These are phyloP conservation scores for Gryllus bimaculatus DNA, from an alignment of 1,140 invertebrate genomes.

Conservation along the genomic window DNA sequence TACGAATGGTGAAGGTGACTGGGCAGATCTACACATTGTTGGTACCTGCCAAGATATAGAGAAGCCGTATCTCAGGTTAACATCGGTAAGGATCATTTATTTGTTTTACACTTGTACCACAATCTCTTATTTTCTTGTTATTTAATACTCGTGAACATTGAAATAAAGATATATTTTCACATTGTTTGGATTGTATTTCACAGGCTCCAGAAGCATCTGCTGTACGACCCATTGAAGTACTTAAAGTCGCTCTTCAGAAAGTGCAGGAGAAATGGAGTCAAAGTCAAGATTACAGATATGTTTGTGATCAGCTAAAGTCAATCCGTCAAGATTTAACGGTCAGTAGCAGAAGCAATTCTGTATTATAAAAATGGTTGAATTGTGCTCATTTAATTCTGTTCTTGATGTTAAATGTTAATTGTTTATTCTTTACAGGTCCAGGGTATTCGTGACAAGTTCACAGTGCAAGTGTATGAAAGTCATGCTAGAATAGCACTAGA, in stretches of 20 bases:
- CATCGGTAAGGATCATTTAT: constrained; percentile 66
- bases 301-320: constrained; percentile 96
- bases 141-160: background rate
- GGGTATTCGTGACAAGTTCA: constrained; percentile 87
- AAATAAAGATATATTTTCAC: background rate
- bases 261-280: constrained; percentile 84
- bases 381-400: background rate
- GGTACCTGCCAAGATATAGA: constrained; percentile 88
- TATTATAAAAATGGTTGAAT: background rate
- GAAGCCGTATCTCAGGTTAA: constrained; percentile 89
- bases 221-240: constrained; percentile 78
- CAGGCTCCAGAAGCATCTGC: constrained; percentile 85
- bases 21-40: constrained; percentile 78
- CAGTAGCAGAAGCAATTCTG: constrained; percentile 32
- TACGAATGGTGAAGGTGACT: constrained; percentile 60
- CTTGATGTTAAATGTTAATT: background rate
- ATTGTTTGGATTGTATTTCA: constrained; percentile 22
- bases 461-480: constrained; percentile 94
- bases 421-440: constrained; percentile 58
- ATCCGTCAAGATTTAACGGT: constrained; percentile 97
- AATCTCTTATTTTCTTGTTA: background rate
- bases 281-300: constrained; percentile 88
- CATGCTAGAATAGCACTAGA: constrained; percentile 95
- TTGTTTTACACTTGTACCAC: background rate
- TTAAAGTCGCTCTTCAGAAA: constrained; percentile 74